A percentile compares a stretch with the other conserved stretches of the same genome.
Evolutionary conservation across 2,888 invertebrate genomes (phyloP).

Genomic region (Octonoba sinensis): DNA sequence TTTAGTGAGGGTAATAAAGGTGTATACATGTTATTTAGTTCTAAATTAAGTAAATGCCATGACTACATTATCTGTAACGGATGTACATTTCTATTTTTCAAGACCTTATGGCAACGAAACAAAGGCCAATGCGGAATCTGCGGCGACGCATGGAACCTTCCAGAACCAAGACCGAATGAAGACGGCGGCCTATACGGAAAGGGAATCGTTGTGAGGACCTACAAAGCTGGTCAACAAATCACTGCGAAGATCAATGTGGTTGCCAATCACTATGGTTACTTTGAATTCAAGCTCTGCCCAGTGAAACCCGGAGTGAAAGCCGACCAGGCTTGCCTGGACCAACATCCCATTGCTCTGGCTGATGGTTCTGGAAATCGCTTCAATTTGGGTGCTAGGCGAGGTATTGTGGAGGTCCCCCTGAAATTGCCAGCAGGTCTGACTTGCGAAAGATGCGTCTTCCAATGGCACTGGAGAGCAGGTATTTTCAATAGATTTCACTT

Average conservation of each 20-base stretch:
- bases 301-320: slow-evolving; percentile 67
- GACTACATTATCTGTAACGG: no score
- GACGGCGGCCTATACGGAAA: slow-evolving; percentile 63
- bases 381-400: slow-evolving; percentile 40
- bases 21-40: no score
- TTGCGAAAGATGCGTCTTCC: slow-evolving; percentile 71
- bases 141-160: slow-evolving; percentile 61
- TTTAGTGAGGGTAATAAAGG: no score
- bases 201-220: slow-evolving; percentile 50
- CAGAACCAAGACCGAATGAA: slow-evolving; percentile 61
- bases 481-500: neutral
- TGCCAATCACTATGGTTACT: slow-evolving; percentile 71
- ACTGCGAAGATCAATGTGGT: slow-evolving; percentile 70
- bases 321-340: slow-evolving; percentile 79
- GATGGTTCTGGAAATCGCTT: slow-evolving; percentile 76
- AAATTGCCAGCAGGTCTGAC: slow-evolving; percentile 69
- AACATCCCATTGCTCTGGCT: slow-evolving; percentile 77
- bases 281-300: slow-evolving; percentile 71
- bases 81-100: neutral
- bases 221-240: slow-evolving; percentile 65
- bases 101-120: slow-evolving; percentile 64
- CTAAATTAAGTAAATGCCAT: no score
- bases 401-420: slow-evolving; percentile 56
- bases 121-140: slow-evolving; percentile 65
- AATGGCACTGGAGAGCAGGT: slow-evolving; percentile 72